phyloP scores from a whole-genome alignment of 1,140 invertebrate genomes.

The Eufriesea mexicana region DNA sequence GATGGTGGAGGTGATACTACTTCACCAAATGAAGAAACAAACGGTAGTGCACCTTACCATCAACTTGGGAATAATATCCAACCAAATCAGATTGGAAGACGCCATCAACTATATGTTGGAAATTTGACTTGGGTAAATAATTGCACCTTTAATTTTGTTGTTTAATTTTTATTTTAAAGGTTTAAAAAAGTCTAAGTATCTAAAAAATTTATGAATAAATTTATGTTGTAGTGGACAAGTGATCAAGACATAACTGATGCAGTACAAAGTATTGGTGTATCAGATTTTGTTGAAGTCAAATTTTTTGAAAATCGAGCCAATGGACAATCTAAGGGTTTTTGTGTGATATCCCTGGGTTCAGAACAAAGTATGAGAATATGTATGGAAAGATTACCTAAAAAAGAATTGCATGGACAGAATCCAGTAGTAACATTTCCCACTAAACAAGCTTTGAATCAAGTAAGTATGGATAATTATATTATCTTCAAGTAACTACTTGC shows the following conservation, averaged over 20 bases:
- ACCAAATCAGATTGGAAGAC: constrained; percentile 87
- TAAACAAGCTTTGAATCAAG: constrained; percentile 91
- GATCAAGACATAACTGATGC: constrained; percentile 97
- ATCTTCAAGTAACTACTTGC: background rate
- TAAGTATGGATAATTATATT: constrained; percentile 55
- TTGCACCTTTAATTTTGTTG: constrained; percentile 22
- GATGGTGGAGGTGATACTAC: constrained; percentile 75
- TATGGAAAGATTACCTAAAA: constrained; percentile 96
- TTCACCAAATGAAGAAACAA: constrained; percentile 85
- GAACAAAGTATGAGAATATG: constrained; percentile 94
- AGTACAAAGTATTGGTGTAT: constrained; percentile 92
- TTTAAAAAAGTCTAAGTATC: background rate
- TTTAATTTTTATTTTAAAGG: constrained; percentile 24
- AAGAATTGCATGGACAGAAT: constrained; percentile 96
- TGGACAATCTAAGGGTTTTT: constrained; percentile 99
- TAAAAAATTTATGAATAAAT: constrained; percentile 48
- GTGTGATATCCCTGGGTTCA: constrained; percentile 94
- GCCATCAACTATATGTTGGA: constrained; percentile 96
- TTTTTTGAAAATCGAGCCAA: constrained; percentile 99
- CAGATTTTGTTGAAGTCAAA: constrained; percentile 98
- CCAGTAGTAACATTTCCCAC: constrained; percentile 97
- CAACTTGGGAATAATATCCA: constrained; percentile 87
- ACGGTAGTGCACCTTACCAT: constrained; percentile 87
- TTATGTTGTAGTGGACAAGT: constrained; percentile 94
- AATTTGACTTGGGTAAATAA: constrained; percentile 92